These are phyloP conservation scores for Cecidostiba fungosa DNA, from an alignment of 2,888 invertebrate species.

Conservation along the genomic window DNA sequence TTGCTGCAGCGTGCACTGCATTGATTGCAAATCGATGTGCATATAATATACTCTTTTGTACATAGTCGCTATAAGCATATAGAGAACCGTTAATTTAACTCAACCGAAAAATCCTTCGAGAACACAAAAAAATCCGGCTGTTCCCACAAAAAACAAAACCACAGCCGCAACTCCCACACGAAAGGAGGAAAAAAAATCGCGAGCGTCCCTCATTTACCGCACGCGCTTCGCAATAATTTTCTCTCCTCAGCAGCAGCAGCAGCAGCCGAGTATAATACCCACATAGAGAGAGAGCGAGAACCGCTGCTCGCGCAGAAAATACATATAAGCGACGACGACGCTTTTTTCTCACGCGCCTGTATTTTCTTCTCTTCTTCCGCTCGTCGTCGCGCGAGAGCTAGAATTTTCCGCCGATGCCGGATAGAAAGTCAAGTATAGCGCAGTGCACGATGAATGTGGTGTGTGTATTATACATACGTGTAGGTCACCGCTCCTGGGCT, in stretches of 20 bases:
- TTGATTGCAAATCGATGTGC: too few relatives aligned
- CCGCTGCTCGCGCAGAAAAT: not conserved
- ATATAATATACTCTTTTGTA: too few relatives aligned
- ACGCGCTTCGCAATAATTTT: conserved; percentile 3
- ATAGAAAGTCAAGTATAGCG: not conserved
- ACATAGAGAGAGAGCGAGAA: not conserved
- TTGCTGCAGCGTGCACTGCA: too few relatives aligned
- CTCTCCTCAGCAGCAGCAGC: not conserved
- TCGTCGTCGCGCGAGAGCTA: not conserved
- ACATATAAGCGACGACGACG: not conserved
- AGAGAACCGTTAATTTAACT: too few relatives aligned
- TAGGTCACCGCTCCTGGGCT: not conserved
- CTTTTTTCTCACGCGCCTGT: conserved; percentile 9
- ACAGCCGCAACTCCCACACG: not conserved
- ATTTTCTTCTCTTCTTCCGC: conserved; percentile 5
- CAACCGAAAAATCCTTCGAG: too few relatives aligned
- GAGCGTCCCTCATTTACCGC: conserved; percentile 1
- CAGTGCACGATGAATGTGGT: too few relatives aligned
- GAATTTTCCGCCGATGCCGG: conserved; percentile 5
- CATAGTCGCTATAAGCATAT: too few relatives aligned
- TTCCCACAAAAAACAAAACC: too few relatives aligned
- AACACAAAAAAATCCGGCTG: not conserved
- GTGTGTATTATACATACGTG: not conserved
- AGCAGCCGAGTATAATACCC: not conserved
- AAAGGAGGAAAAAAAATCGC: not conserved